Base-by-base conservation (phyloP, 64 coral and sea anemone genomes). In the Trachythela sp. region DNA sequence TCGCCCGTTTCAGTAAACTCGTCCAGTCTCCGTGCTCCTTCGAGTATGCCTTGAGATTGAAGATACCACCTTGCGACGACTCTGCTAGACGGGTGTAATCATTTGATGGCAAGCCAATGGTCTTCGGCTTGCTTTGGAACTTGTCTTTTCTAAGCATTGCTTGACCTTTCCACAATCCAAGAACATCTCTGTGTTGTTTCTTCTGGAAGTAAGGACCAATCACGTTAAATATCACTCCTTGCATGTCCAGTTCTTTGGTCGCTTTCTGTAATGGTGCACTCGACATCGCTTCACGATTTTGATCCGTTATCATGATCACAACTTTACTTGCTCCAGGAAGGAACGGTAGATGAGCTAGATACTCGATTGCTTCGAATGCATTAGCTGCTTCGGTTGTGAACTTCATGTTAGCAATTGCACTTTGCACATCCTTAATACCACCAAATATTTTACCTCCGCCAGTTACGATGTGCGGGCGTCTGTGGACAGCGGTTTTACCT, bases 181-280 rank as follows among this genome's bases (percentile, higher is more conserved):
- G 75, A 35, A 80, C 33, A 80, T 80, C 37, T 9, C 37, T 20
- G 56, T 64, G 56, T 27, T 80, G 75, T 80, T 80, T 80, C 37
- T 80, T 80, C 34, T 80, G 75, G 75, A 80, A 80, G 34, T 80
- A 80, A 37, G 75, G 75, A 80, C 75, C 75, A 80, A 80, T 80
- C 31, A 80, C 75, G 20, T 80, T 80, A 30, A 80, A 80, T 15
- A 39, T 80, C 37, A 80, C 75, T 80, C 33, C 75, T 37, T 80
- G 75, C 75, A 80, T 80, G 75, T 80, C 15, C 75, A 39, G 33
- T 10, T 37, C 75, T 39, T 39, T 80, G 31, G 35, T 80, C 1
- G 31, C 75, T 37, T 80, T 80, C 30, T 80, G 37, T 30, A 80
- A 37, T 2, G 33, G 31, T 39, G 20, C 15, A 36, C 20, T 37